Evolutionary conservation across 2,113 vertebrate species (phyloP), one percentile per base, ranked within the genome.

Genomic region (Macquaria ambigua): DNA sequence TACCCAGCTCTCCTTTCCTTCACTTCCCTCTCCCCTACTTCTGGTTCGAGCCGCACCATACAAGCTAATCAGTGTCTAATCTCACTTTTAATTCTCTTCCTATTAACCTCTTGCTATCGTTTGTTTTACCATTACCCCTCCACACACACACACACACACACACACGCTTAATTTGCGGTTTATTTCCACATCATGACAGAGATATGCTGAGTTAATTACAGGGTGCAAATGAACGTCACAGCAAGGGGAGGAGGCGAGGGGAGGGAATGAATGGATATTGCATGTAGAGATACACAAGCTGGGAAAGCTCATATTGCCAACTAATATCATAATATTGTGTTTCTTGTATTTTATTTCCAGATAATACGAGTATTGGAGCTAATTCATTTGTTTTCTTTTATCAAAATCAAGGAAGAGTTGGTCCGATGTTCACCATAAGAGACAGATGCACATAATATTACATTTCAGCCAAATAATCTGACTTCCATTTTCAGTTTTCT

Each of bases 51-150:
- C 83, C 28, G 37, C 77, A 76, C 64, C 66, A 72, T 75, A 83
- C 68, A 67, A 75, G 73, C 80, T 93, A 93, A 95, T 96, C 93
- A 95, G 89, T 77, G 81, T 93, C 81, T 91, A 93, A 94, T 95
- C 91, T 94, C 83, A 86, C 72, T 93, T 93, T 94, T 94, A 95
- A 95, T 96, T 94, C 88, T 71, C 89, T 93, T 89, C 92, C 87
- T 88, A 96, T 95, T 96, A 96, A 95, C 93, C 94, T 96, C 91
- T 87, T 89, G 87, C 88, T 92, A 92, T 90, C 74, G 59, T 95
- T 95, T 96, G 94, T 95, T 95, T 94, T 94, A 94, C 91, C 90
- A 93, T 95, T 94, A 94, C 87, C 90, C 87, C 68, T 84, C 25
- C 69, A 37, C n/a, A 50, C 58, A 53, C 69, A 25, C 56, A 56